Conservation (phyloP, 2,113 vertebrate species). For the Leptodactylus fuscus region DNA sequence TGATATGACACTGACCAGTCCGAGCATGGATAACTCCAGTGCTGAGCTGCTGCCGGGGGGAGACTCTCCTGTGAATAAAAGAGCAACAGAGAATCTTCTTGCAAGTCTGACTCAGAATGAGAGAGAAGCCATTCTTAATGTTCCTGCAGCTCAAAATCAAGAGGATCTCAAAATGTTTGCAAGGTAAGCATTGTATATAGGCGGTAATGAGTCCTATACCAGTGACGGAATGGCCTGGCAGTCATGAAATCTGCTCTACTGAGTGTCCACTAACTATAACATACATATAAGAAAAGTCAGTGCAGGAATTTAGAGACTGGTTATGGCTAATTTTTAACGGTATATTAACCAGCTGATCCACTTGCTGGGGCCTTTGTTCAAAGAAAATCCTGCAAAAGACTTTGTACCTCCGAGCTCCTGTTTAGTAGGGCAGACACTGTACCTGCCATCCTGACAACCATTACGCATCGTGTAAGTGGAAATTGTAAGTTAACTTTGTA, state of each 20-base stretch:
- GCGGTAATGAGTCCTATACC: background rate
- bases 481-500: background rate
- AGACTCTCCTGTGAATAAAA: constrained; percentile 92
- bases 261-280: background rate
- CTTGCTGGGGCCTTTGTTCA: too few relatives aligned
- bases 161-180: constrained; percentile 97
- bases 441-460: too few relatives aligned
- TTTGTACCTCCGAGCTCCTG: too few relatives aligned
- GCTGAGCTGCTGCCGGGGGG: constrained; percentile 91
- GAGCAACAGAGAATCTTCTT: constrained; percentile 93
- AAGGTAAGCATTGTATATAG: constrained; percentile 74
- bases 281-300: too few relatives aligned
- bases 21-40: constrained; percentile 98
- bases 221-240: background rate
- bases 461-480: too few relatives aligned
- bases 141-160: constrained; percentile 91
- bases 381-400: too few relatives aligned
- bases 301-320: too few relatives aligned
- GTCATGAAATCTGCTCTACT: background rate
- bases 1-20: constrained; percentile 98
- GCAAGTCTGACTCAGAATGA: constrained; percentile 92
- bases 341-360: too few relatives aligned
- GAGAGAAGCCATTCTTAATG: constrained; percentile 87
- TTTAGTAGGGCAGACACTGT: too few relatives aligned
- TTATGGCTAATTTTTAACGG: too few relatives aligned